Evolutionary conservation across 64 coral and sea anemone genomes (phyloP).

Genomic region (Dendronephthya gigantea): DNA sequence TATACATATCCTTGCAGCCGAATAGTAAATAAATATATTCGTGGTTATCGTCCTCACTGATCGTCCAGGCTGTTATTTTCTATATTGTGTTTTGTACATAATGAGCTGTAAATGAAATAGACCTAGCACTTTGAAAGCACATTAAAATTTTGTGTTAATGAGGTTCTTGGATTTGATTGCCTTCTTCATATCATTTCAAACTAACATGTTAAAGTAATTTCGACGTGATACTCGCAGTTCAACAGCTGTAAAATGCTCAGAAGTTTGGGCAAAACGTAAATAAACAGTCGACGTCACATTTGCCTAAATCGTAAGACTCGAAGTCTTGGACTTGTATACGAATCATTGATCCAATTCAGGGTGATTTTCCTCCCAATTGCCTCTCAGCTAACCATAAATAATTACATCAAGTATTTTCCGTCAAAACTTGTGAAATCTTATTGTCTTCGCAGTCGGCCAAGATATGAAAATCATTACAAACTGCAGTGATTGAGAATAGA

Average conservation of each 20-base stretch:
- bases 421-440: background rate
- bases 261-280: background rate
- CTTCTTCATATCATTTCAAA: background rate
- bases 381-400: background rate
- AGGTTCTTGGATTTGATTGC: background rate
- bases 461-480: background rate
- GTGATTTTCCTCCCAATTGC: background rate
- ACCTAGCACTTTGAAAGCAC: background rate
- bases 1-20: too few relatives aligned
- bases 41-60: background rate
- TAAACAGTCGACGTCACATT: background rate
- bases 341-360: background rate
- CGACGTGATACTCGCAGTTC: background rate
- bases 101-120: background rate
- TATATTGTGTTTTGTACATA: background rate
- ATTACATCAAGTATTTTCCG: background rate
- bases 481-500: background rate
- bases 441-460: background rate
- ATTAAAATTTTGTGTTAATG: background rate
- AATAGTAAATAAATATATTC: too few relatives aligned
- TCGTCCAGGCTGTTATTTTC: background rate
- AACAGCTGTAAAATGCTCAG: background rate
- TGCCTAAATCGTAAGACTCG: background rate
- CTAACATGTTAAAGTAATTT: slow-evolving; percentile 9
- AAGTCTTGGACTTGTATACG: too few relatives aligned